Evolutionary conservation across 2,797 vertebrate species (phyloP).

Genomic region (Pterois miles): DNA sequence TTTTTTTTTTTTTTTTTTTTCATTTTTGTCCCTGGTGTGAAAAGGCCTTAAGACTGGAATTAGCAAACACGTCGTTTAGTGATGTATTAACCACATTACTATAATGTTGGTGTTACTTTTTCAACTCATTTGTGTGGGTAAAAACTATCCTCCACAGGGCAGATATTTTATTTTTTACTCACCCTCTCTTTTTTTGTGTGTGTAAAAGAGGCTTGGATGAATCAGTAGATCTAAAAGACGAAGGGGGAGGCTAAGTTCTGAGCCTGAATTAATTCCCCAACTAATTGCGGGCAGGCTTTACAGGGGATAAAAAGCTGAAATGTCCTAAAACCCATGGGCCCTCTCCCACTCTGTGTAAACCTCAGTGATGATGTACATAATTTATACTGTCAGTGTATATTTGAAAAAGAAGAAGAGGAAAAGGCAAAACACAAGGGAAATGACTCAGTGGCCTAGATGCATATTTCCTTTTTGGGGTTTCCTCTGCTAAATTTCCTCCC

Average conservation of each 20-base stretch:
- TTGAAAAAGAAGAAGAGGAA: conserved; percentile 65
- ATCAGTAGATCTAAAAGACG: conserved; percentile 61
- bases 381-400: conserved; percentile 78
- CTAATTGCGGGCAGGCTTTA: conserved; percentile 77
- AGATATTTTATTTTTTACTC: conserved; percentile 15
- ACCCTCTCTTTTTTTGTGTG: not conserved
- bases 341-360: conserved; percentile 67
- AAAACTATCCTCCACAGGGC: conserved; percentile 7
- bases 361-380: conserved; percentile 77
- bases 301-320: conserved; percentile 77
- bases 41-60: not conserved
- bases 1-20: too few species aligned
- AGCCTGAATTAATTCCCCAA: conserved; percentile 80
- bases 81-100: not conserved
- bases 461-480: conserved; percentile 76
- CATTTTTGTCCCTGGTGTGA: too few species aligned
- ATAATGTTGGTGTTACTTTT: conserved; percentile 13
- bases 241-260: conserved; percentile 61
- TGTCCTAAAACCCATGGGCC: conserved; percentile 71
- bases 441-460: conserved; percentile 82
- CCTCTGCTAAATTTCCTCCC: conserved; percentile 50
- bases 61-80: not conserved
- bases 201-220: conserved; percentile 47
- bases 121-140: conserved; percentile 28
- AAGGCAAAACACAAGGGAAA: conserved; percentile 71